Evolutionary conservation across 2,888 invertebrate species (phyloP).

Genomic region (Copidosoma aretas): DNA sequence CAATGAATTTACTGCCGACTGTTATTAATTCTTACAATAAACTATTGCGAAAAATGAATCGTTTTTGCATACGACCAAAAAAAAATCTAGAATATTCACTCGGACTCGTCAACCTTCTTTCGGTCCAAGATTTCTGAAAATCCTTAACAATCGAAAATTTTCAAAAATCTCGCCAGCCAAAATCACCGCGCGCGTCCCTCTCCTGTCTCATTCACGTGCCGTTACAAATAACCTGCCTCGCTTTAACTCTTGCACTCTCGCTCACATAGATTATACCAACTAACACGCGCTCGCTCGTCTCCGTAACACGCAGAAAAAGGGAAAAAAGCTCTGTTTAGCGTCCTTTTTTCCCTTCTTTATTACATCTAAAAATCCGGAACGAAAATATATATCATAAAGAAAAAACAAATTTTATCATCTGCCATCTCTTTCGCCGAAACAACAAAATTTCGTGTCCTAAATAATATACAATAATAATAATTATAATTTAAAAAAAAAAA

Average conservation of each 20-base stretch:
- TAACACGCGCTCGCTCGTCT: slow-evolving; percentile 22
- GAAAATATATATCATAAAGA: background rate
- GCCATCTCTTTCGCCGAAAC: background rate
- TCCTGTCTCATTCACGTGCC: background rate
- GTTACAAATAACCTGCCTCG: background rate
- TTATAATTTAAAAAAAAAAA: background rate
- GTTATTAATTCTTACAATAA: too few species aligned
- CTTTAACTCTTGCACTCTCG: slow-evolving; percentile 20
- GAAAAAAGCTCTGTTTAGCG: background rate
- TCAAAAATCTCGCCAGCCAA: background rate
- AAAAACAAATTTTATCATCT: background rate
- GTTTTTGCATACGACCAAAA: too few species aligned
- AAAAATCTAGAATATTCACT: background rate
- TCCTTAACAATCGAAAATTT: background rate
- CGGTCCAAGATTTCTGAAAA: background rate
- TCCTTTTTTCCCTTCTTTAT: background rate
- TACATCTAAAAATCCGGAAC: background rate
- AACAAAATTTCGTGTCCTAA: slow-evolving; percentile 2
- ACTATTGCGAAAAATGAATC: too few species aligned
- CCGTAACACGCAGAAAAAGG: background rate
- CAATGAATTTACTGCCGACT: too few species aligned
- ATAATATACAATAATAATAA: background rate
- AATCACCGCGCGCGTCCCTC: background rate
- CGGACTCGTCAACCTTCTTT: background rate
- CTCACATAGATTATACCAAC: slow-evolving; percentile 31